These are phyloP conservation scores for Urosaurus nigricauda DNA, from an alignment of 2,797 vertebrate species.

Conservation along the genomic window DNA sequence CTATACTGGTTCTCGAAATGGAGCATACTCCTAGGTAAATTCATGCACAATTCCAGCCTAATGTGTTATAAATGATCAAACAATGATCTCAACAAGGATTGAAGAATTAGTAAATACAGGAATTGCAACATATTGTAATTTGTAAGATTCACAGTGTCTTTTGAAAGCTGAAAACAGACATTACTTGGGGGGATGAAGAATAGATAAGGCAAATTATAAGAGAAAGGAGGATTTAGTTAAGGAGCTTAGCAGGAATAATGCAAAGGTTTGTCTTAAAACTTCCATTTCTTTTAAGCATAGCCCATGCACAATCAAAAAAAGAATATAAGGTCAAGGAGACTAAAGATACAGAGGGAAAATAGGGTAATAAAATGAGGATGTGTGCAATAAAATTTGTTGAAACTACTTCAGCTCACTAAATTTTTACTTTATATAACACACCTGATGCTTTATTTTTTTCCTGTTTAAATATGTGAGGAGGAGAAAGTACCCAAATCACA, in stretches of 20 bases:
- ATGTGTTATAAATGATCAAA: conserved; percentile 18
- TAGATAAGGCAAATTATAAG: conserved; percentile 48
- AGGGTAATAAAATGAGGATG: conserved; percentile 1
- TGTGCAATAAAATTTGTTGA: conserved; percentile 41
- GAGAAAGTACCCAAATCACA: background rate
- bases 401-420: background rate
- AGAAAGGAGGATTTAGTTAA: conserved; percentile 54
- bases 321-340: conserved; percentile 41
- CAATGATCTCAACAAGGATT: background rate
- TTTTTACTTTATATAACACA: background rate
- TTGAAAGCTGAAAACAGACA: conserved; percentile 42
- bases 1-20: too few relatives aligned
- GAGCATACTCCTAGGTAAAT: too few relatives aligned
- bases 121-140: conserved; percentile 11
- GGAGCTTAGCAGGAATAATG: conserved; percentile 52
- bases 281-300: conserved; percentile 28
- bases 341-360: conserved; percentile 9
- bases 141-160: background rate
- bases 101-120: conserved; percentile 10
- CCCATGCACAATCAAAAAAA: conserved; percentile 12
- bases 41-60: background rate
- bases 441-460: background rate
- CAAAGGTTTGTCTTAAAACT: conserved; percentile 24
- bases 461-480: conserved; percentile 2
- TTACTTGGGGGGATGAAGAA: conserved; percentile 36